These are phyloP conservation scores for Entosphenus tridentatus DNA, from an alignment of 2,113 vertebrate species.

Conservation along the genomic window DNA sequence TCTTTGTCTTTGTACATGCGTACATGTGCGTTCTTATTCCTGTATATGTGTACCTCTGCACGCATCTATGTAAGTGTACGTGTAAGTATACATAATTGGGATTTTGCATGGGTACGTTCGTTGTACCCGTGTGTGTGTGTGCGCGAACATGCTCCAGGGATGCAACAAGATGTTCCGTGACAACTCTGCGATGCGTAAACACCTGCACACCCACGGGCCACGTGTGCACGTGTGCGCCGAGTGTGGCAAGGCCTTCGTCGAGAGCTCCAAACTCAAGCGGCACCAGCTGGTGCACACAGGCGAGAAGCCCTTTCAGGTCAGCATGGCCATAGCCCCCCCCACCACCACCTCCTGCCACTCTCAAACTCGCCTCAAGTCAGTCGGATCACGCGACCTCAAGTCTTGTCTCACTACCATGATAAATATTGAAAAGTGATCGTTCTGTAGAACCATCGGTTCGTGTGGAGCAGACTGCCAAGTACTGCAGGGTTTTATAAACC, in stretches of 20 bases:
- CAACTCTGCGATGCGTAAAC: constrained; percentile 97
- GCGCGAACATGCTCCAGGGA: constrained; percentile 26
- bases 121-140: background rate
- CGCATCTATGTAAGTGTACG: too few relatives aligned
- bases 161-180: constrained; percentile 99
- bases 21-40: background rate
- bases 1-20: background rate
- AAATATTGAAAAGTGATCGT: too few relatives aligned
- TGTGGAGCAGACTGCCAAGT: too few relatives aligned
- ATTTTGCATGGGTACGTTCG: background rate
- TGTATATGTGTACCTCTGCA: too few relatives aligned
- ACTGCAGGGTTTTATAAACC: too few relatives aligned
- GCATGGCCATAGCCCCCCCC: too few relatives aligned
- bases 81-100: background rate
- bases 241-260: constrained; percentile 90
- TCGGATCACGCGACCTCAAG: too few relatives aligned
- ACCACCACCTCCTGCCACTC: too few relatives aligned
- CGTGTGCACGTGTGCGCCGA: constrained; percentile 89
- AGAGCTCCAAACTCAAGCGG: constrained; percentile 89
- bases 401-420: too few relatives aligned
- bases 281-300: constrained; percentile 96
- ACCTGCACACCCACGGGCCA: constrained; percentile 86
- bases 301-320: constrained; percentile 93
- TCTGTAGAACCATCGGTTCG: too few relatives aligned
- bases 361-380: too few relatives aligned